Base-by-base conservation (phyloP, 1,140 invertebrate genomes). In the Zaprionus capensis region DNA sequence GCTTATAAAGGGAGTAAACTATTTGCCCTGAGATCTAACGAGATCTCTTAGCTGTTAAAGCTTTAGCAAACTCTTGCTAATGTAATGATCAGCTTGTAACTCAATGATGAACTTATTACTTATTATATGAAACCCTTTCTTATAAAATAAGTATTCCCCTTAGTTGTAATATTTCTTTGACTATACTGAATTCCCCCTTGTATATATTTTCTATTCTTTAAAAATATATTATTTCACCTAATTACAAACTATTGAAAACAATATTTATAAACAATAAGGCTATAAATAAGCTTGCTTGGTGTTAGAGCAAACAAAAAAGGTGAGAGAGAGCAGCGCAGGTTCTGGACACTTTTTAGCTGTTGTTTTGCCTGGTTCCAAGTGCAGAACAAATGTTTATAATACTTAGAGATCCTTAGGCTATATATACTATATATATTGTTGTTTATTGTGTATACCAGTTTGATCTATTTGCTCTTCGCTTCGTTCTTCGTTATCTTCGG, bases 381-480 rank as follows among this genome's bases (percentile, higher is more conserved):
- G 38, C 22, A 44, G n/a, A 46, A 46, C 41, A 46, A 17, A 17
- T 44, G 7, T 11, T 12, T 22, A 49, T 22, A n/a, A 44, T 12
- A 24, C 12, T 51, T 24, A 51, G 20, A 51, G 20, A 14, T 49
- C 46, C 46, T 49, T 49, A 49, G n/a, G 12, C 17, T 49, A 49
- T 49, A n/a, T 49, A 49, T 17, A 36, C 24, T 38, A 20, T 36
- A 12, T 36, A 36, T 24, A 44, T 51, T 12, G 51, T 20, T 22
- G 28, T 17, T 34, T 57, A 46, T 62, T 68, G 31, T 71, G 57
- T 58, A 75, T 75, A 71, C 71, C 68, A 76, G 55, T 61, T 22
- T 34, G 24, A 17, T 51, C 46, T 22, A 12, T 24, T 14, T 36
- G 26, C 15, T 78, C 44, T 58, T 28, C 31, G 49, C n/a, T 31